Evolutionary conservation across 2,888 invertebrate genomes (phyloP), one percentile per base, ranked within the genome.

Genomic region (Cephonodes hylas): DNA sequence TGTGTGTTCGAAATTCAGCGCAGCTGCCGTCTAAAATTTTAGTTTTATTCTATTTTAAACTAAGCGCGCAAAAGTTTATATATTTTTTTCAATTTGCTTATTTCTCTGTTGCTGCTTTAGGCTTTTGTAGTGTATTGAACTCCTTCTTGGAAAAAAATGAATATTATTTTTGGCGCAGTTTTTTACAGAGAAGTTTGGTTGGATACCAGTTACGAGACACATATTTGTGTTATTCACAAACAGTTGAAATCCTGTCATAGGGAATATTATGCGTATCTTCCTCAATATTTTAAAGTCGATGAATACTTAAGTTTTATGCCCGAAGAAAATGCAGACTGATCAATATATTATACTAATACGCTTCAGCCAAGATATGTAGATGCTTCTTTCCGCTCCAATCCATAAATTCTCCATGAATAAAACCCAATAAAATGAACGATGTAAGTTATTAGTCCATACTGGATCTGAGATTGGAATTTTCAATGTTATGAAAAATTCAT

Each of bases 1-100:
- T 75, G 77, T 77, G 75, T 80, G 79, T 79, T 84, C 80, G 76
- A 83, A 87, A 85, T 85, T 80, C 79, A 67, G 74, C 77, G 66
- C 82, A 83, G 83, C 76, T 81, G 81, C 72, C 69, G 70, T 69
- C 67, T 68, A 65, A 77, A 83, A 79, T 82, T 82, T 77, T 75
- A 80, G 81, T 81, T 82, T 77, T 79, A 81, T 81, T 79, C 78
- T 72, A 70, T 76, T 75, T 73, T 70, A 70, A 75, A 75, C 75
- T 76, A 77, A 79, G 75, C 71, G 69, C 48, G 63, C 59, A 63
- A 62, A 70, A 80, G 74, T 79, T 79, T 77, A 74, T 72, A 72
- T 67, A 70, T 73, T 76, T 73, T 70, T 48, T 27, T 3, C 15
- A 15, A 8, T 20, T 20, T 44, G 44, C 20, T 44, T 44, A 20